These are phyloP conservation scores for Cosmorhoe ocellata DNA, from an alignment of 2,888 invertebrate genomes.

Conservation along the genomic window DNA sequence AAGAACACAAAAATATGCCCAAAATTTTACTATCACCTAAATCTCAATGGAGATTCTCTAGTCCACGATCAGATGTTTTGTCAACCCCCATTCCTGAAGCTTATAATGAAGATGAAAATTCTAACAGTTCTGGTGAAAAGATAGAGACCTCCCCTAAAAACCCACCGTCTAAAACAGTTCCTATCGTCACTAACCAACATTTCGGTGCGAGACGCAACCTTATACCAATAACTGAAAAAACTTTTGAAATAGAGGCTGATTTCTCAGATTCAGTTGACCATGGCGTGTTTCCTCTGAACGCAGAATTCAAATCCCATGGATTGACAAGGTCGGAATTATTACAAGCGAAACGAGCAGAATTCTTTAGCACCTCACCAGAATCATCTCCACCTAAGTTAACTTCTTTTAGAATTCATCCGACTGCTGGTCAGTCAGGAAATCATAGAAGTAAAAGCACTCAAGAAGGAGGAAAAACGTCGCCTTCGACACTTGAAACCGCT, in stretches of 20 bases:
- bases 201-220: constrained; percentile 74
- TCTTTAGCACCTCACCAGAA: constrained; percentile 73
- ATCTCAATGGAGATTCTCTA: constrained; percentile 88
- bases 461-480: constrained; percentile 59
- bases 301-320: constrained; percentile 58
- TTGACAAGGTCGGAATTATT: constrained; percentile 77
- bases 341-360: constrained; percentile 84
- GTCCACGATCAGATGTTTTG: constrained; percentile 90
- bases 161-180: constrained; percentile 71
- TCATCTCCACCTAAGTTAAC: constrained; percentile 65
- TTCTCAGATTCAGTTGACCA: constrained; percentile 57
- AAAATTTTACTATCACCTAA: constrained; percentile 87
- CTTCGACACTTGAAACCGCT: constrained; percentile 84
- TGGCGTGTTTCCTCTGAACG: constrained; percentile 74
- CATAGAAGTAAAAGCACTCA: constrained; percentile 60
- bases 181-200: constrained; percentile 74
- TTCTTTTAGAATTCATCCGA: constrained; percentile 63
- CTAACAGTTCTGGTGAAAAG: constrained; percentile 83
- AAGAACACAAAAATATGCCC: constrained; percentile 80
- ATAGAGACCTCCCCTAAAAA: constrained; percentile 55
- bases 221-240: constrained; percentile 69
- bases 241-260: constrained; percentile 54
- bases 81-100: constrained; percentile 94
- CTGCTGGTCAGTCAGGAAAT: constrained; percentile 43
- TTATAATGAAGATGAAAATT: constrained; percentile 88